A percentile compares a stretch with the other conserved stretches of the same genome.
phyloP scores from a whole-genome alignment of 2,797 vertebrate genomes.

The Leuciscus waleckii region DNA sequence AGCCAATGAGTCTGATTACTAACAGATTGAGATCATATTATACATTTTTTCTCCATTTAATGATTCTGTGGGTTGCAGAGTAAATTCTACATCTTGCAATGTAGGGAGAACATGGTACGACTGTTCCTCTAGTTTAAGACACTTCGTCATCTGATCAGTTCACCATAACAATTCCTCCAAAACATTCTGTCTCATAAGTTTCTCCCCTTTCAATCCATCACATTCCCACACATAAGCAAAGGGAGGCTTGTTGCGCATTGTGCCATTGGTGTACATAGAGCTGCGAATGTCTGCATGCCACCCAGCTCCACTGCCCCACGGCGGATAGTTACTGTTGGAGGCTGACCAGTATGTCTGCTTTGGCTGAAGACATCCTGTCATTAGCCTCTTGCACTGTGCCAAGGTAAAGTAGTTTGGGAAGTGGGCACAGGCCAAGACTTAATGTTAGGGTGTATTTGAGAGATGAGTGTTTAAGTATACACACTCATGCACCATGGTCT shows the following conservation, averaged over 20 bases:
- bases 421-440: slow-evolving; percentile 67
- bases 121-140: slow-evolving; percentile 5
- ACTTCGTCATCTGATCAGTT: background rate
- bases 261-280: slow-evolving; percentile 2
- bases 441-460: slow-evolving; percentile 65
- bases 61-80: background rate
- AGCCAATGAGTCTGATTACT: background rate
- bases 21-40: slow-evolving; percentile 7
- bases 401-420: slow-evolving; percentile 68
- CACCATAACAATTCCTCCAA: background rate
- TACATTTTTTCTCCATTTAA: background rate
- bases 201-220: background rate
- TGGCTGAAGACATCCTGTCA: slow-evolving; percentile 73
- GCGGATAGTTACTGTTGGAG: slow-evolving; percentile 61
- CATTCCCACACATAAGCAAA: background rate
- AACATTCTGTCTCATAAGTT: slow-evolving; percentile 9
- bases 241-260: slow-evolving; percentile 4
- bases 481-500: slow-evolving; percentile 57
- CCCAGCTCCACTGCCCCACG: slow-evolving; percentile 28
- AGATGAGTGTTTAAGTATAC: slow-evolving; percentile 58
- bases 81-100: background rate
- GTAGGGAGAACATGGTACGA: background rate
- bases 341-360: slow-evolving; percentile 65
- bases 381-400: slow-evolving; percentile 68
- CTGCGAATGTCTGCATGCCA: slow-evolving; percentile 36